These are phyloP conservation scores for Drosophila kurseongensis DNA, from an alignment of 1,140 invertebrate species.

Conservation along the genomic window DNA sequence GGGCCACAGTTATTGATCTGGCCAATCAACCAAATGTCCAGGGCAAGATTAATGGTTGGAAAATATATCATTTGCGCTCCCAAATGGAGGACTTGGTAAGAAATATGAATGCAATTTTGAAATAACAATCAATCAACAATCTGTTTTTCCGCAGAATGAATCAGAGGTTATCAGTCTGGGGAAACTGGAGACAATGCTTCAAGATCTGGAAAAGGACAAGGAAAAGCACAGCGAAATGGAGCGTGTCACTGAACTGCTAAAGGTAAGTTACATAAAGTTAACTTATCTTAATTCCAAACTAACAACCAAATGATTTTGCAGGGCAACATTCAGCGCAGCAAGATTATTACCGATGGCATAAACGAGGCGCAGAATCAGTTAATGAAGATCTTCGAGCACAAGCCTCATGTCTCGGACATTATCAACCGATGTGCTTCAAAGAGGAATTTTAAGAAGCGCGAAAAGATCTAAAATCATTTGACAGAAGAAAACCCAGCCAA, in stretches of 20 bases:
- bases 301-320: constrained; percentile 79
- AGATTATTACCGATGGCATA: constrained; percentile 96
- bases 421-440: constrained; percentile 95
- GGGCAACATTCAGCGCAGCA: constrained; percentile 97
- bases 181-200: constrained; percentile 88
- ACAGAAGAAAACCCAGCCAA: constrained; percentile 9
- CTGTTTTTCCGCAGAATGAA: constrained; percentile 55
- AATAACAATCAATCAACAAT: neutral
- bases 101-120: neutral
- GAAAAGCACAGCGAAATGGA: constrained; percentile 88
- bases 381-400: constrained; percentile 96
- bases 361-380: constrained; percentile 94
- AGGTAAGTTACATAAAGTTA: constrained; percentile 85
- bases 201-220: constrained; percentile 88
- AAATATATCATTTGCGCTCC: constrained; percentile 95
- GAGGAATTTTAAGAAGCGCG: constrained; percentile 94
- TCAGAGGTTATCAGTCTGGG: constrained; percentile 86
- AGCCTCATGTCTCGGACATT: constrained; percentile 94
- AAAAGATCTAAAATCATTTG: constrained; percentile 85
- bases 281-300: neutral
- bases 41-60: constrained; percentile 97
- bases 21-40: constrained; percentile 94
- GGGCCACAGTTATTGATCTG: constrained; percentile 93
- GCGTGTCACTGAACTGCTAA: constrained; percentile 91
- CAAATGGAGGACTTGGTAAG: constrained; percentile 96